phyloP scores from a whole-genome alignment of 2,888 invertebrate species.

The Clunio marinus region DNA sequence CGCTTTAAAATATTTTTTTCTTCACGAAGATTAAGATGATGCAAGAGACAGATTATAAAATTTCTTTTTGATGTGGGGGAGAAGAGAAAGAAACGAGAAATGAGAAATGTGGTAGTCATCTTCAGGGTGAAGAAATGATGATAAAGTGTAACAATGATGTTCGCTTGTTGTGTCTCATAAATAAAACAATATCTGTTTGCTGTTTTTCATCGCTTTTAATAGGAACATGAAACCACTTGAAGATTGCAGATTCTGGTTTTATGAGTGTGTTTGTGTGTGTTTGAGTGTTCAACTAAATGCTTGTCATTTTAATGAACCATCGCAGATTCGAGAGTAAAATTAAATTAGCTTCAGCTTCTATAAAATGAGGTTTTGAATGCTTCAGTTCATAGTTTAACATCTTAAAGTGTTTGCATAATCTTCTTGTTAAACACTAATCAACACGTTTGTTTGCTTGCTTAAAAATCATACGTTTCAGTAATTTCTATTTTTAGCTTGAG shows the following conservation, averaged over 20 bases:
- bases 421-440: not conserved
- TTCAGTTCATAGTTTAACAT: not conserved
- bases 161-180: constrained; percentile 6
- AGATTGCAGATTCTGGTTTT: too few species aligned
- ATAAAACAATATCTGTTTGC: constrained; percentile 10
- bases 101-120: constrained; percentile 10
- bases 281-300: not conserved
- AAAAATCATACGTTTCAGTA: not conserved
- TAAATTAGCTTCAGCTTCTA: not conserved
- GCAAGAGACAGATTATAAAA: not conserved
- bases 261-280: too few species aligned
- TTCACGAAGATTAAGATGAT: not conserved
- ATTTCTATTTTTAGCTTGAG: not conserved
- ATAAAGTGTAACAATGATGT: not conserved
- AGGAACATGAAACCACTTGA: not conserved
- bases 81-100: too few species aligned
- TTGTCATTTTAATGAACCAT: not conserved
- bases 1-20: not conserved
- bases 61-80: not conserved
- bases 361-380: too few species aligned
- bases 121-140: constrained; percentile 2
- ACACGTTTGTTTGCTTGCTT: not conserved
- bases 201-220: too few species aligned
- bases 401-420: not conserved
- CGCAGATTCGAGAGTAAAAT: not conserved